These are phyloP conservation scores for Melieria picta DNA, from an alignment of 2,888 invertebrate species.

Conservation along the genomic window DNA sequence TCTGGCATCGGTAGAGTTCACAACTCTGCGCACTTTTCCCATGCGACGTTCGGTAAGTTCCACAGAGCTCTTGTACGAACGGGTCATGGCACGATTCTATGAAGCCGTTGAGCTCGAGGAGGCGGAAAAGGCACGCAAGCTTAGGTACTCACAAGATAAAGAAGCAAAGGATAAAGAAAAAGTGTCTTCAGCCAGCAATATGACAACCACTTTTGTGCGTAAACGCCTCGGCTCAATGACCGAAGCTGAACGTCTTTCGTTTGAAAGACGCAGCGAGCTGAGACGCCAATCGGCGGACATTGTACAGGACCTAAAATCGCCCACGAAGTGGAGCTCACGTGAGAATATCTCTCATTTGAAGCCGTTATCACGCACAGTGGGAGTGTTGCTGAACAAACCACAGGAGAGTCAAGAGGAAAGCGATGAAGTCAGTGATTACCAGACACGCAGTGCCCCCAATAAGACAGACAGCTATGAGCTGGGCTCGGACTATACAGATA, in stretches of 20 bases:
- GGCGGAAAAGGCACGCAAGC: slow-evolving; percentile 68
- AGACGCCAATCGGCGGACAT: slow-evolving; percentile 68
- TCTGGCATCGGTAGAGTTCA: slow-evolving; percentile 73
- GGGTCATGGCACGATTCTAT: slow-evolving; percentile 84
- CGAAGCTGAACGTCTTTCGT: slow-evolving; percentile 65
- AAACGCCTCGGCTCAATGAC: slow-evolving; percentile 69
- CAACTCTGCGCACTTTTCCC: slow-evolving; percentile 66
- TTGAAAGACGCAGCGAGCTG: slow-evolving; percentile 67
- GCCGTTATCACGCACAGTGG: slow-evolving; percentile 45
- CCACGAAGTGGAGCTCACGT: slow-evolving; percentile 60
- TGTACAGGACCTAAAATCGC: slow-evolving; percentile 48
- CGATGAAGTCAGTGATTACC: slow-evolving; percentile 55
- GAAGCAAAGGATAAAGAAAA: slow-evolving; percentile 10
- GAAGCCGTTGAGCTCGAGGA: slow-evolving; percentile 81
- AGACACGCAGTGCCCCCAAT: slow-evolving; percentile 37
- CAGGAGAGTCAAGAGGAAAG: slow-evolving; percentile 48
- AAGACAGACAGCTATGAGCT: slow-evolving; percentile 65
- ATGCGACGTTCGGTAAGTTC: slow-evolving; percentile 82
- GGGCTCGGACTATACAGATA: slow-evolving; percentile 73
- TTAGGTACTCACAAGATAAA: slow-evolving; percentile 54
- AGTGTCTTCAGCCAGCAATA: slow-evolving; percentile 40
- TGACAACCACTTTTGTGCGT: slow-evolving; percentile 50
- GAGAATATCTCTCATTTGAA: slow-evolving; percentile 54
- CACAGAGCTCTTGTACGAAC: slow-evolving; percentile 83
- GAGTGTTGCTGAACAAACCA: slow-evolving; percentile 37